Conservation (phyloP, 2,797 vertebrate genomes). For the Sylvia borin region DNA sequence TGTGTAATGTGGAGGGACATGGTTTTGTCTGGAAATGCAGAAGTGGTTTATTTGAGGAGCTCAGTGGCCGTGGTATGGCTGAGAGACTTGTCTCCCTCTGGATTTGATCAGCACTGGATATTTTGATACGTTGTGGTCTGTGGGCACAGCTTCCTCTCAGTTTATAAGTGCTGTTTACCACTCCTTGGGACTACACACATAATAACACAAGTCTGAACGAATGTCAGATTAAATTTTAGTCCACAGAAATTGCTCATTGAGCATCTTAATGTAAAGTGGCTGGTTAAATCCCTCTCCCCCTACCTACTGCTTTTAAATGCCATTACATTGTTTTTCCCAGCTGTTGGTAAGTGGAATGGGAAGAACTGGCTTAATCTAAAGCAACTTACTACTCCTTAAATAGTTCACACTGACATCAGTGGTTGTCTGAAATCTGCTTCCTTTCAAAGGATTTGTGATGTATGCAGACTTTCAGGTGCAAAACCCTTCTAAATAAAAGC, state of each 20-base stretch:
- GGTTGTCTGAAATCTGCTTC: not conserved
- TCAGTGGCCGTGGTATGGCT: not conserved
- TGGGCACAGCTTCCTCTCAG: not conserved
- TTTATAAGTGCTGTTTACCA: not conserved
- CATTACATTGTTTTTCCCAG: not conserved
- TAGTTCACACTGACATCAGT: not conserved
- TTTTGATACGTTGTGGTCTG: not conserved
- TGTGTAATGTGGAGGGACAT: not conserved
- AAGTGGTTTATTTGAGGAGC: not conserved
- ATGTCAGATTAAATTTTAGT: not conserved
- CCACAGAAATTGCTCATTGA: not conserved
- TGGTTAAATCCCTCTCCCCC: not conserved
- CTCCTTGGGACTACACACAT: fast-evolving
- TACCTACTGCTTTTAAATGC: not conserved
- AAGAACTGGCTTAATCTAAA: not conserved
- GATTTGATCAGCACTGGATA: not conserved
- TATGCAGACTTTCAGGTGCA: not conserved
- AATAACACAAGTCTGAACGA: not conserved
- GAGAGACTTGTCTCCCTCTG: not conserved
- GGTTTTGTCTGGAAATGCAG: not conserved
- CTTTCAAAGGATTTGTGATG: not conserved
- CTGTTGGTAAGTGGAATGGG: not conserved
- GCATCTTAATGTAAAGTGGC: not conserved
- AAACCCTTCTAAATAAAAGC: not conserved
- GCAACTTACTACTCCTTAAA: not conserved